A percentile compares a stretch with the other conserved stretches of the same genome.
Conservation (phyloP, 2,113 vertebrate genomes). For the Nerophis lumbriciformis region DNA sequence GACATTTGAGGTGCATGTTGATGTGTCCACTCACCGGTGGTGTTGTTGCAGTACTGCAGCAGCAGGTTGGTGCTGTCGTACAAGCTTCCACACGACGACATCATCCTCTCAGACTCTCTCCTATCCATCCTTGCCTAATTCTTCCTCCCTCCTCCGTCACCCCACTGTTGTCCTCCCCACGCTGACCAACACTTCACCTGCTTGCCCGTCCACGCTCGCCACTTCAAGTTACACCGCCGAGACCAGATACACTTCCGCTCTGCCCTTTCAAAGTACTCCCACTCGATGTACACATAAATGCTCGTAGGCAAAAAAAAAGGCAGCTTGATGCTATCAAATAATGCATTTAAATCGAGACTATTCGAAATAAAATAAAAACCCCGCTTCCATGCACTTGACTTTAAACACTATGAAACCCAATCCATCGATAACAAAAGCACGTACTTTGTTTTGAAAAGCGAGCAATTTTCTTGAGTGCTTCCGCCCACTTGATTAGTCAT, state of each 20-base stretch:
- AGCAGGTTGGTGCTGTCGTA: conserved; percentile 12
- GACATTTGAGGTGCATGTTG: neutral
- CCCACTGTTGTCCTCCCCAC: neutral
- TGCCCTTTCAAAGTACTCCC: neutral
- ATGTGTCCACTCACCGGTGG: conserved; percentile 2
- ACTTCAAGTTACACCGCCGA: neutral
- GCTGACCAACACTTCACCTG: neutral
- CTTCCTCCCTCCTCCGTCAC: neutral
- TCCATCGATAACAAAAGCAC: too few relatives aligned
- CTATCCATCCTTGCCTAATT: neutral
- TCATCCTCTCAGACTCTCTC: neutral
- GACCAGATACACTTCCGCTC: neutral
- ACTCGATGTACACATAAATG: too few relatives aligned
- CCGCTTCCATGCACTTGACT: neutral
- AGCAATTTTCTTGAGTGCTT: too few relatives aligned
- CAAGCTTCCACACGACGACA: conserved; percentile 13
- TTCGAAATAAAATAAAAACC: neutral
- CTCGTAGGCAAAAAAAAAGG: too few relatives aligned
- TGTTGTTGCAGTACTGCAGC: conserved; percentile 8
- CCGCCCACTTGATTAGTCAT: neutral
- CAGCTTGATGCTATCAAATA: too few relatives aligned
- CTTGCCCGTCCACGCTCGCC: neutral
- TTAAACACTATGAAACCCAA: too few relatives aligned
- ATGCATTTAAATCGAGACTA: too few relatives aligned
- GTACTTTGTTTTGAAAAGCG: neutral